Conservation (phyloP, 2,113 vertebrate genomes). For the Eudyptes chrysolophus region DNA sequence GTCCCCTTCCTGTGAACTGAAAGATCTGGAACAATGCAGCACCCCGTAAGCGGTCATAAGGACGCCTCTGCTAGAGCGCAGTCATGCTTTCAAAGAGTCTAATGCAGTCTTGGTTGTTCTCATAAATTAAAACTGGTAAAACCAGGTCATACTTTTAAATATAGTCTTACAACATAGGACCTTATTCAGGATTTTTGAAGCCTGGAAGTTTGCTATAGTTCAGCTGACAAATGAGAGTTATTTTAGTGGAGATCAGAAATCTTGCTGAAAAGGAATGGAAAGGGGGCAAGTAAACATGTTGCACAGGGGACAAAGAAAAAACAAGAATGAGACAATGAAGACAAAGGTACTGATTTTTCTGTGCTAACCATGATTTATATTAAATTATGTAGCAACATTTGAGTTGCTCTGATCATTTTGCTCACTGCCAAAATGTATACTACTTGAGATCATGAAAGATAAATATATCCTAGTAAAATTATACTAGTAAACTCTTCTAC, state of each 20-base stretch:
- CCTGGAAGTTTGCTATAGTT: not conserved
- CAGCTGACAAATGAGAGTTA: not conserved
- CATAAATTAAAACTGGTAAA: not conserved
- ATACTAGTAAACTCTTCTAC: not conserved
- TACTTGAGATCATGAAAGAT: not conserved
- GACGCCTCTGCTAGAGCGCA: not conserved
- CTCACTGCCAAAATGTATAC: not conserved
- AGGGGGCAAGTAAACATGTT: not conserved
- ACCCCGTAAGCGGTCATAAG: not conserved
- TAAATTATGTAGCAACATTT: not conserved
- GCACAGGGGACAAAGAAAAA: not conserved
- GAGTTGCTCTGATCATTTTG: not conserved
- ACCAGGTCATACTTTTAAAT: not conserved
- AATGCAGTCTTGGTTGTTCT: not conserved
- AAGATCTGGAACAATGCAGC: not conserved
- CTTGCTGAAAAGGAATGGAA: not conserved
- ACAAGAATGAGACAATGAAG: not conserved
- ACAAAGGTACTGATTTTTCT: not conserved
- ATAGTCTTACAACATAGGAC: not conserved
- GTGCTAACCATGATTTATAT: not conserved
- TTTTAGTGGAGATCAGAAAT: not conserved
- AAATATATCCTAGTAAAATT: not conserved
- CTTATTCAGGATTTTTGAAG: not conserved
- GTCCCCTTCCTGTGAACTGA: not conserved
- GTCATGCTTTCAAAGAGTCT: not conserved